Percentiles rank a stretch among this genome's conserved stretches.
These are phyloP conservation scores for Suricata suricatta DNA, from an alignment of 2,113 vertebrate species.

Conservation along the genomic window DNA sequence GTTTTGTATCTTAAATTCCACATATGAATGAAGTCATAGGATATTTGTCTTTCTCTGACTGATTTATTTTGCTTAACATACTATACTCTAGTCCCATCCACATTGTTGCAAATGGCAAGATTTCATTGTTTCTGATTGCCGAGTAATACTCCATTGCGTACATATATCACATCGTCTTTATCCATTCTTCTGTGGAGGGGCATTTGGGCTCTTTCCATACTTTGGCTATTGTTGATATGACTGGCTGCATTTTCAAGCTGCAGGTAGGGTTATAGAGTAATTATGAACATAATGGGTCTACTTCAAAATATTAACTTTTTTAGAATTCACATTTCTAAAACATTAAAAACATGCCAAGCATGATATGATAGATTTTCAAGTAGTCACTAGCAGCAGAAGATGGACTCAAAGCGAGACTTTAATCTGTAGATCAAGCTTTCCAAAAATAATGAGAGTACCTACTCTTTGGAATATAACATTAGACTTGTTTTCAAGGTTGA, in stretches of 20 bases:
- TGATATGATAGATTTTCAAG: background rate
- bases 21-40: too few species aligned
- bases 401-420: background rate
- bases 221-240: background rate
- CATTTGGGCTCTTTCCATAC: too few species aligned
- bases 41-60: too few species aligned
- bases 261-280: background rate
- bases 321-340: background rate
- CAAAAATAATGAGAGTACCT: background rate
- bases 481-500: background rate
- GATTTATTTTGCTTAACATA: too few species aligned
- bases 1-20: too few species aligned
- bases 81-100: too few species aligned
- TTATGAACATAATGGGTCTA: background rate
- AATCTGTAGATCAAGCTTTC: background rate
- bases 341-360: background rate
- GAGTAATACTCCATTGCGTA: too few species aligned
- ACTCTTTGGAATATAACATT: background rate
- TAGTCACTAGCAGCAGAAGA: background rate
- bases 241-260: background rate
- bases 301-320: background rate
- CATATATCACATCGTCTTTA: too few species aligned
- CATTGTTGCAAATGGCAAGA: too few species aligned
- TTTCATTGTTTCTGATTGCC: too few species aligned
- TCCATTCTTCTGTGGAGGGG: too few species aligned